Evolutionary conservation across 2,888 invertebrate genomes (phyloP).

Genomic region (Drosophila pseudotalamancana): DNA sequence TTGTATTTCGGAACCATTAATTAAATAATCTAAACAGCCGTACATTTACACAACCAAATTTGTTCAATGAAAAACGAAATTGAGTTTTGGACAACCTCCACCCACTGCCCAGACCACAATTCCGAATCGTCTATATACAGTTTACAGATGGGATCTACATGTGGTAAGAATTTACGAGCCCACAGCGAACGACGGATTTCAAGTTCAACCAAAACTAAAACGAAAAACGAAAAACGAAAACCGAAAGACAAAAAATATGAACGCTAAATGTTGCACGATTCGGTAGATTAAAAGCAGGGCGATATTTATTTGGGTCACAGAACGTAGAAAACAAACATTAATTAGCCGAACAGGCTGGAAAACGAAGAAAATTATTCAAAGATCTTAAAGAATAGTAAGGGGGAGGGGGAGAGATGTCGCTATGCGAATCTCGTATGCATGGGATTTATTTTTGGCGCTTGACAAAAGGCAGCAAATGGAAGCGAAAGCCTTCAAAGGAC

Average conservation of each 20-base stretch:
- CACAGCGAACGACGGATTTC: slow-evolving; percentile 22
- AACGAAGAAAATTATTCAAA: slow-evolving; percentile 8
- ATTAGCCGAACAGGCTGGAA: slow-evolving; percentile 54
- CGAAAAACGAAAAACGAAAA: too few relatives aligned
- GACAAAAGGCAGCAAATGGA: slow-evolving; percentile 31
- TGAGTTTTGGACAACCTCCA: neutral
- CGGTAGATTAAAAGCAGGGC: slow-evolving; percentile 31
- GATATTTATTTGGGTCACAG: slow-evolving; percentile 57
- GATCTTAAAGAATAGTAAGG: slow-evolving; percentile 14
- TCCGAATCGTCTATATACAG: neutral
- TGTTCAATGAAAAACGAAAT: slow-evolving; percentile 30
- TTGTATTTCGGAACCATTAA: neutral
- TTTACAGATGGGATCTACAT: slow-evolving; percentile 26
- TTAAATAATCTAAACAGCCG: slow-evolving; percentile 1
- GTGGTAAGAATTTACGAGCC: neutral
- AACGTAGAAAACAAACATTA: slow-evolving; percentile 41
- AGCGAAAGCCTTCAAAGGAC: slow-evolving; percentile 37
- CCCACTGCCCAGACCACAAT: neutral
- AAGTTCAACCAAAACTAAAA: slow-evolving; percentile 50
- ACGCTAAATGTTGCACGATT: slow-evolving; percentile 22
- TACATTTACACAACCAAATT: slow-evolving; percentile 30
- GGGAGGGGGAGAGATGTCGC: neutral
- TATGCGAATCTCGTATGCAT: slow-evolving; percentile 40
- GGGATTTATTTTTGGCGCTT: slow-evolving; percentile 59
- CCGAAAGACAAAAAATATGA: slow-evolving; percentile 14